Percentiles rank a stretch among this genome's conserved stretches.
Evolutionary conservation across 2,113 vertebrate species (phyloP).

Genomic region (Pedionomus torquatus): DNA sequence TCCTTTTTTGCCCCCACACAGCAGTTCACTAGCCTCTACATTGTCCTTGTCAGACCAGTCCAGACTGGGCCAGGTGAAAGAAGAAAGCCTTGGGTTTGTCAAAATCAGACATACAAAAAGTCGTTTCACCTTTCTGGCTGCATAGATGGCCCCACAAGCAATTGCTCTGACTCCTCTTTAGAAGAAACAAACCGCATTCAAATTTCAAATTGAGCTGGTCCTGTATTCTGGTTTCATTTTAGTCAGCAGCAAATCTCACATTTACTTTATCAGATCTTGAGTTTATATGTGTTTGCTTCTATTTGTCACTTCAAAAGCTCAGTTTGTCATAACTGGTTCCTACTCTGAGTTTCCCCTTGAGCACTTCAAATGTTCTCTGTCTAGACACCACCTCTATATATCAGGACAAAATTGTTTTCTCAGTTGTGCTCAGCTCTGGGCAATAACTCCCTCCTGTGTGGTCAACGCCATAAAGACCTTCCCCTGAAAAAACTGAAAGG

Average conservation of each 20-base stretch:
- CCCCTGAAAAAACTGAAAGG: not conserved
- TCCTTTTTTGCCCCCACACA: not conserved
- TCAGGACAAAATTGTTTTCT: slow-evolving; percentile 30
- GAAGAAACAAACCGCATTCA: not conserved
- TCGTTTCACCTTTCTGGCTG: not conserved
- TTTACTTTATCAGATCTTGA: not conserved
- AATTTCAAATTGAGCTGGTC: not conserved
- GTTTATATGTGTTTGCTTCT: slow-evolving; percentile 10
- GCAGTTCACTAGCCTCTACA: not conserved
- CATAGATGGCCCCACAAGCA: not conserved
- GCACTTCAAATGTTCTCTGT: slow-evolving; percentile 36
- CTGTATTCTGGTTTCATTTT: not conserved
- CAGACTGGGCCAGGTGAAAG: not conserved
- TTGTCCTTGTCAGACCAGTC: not conserved
- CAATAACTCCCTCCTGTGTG: slow-evolving; percentile 14
- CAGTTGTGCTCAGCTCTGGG: not conserved
- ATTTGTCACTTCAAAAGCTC: slow-evolving; percentile 57
- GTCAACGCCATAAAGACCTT: slow-evolving; percentile 21
- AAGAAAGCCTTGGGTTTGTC: not conserved
- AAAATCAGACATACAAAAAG: not conserved
- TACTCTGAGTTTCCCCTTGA: slow-evolving; percentile 32
- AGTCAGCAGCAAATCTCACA: not conserved
- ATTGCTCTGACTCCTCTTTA: not conserved
- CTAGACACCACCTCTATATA: slow-evolving; percentile 37
- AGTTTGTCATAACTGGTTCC: slow-evolving; percentile 49